Evolutionary conservation across 2,888 invertebrate species (phyloP).

Genomic region (Epistrophe grossulariae): DNA sequence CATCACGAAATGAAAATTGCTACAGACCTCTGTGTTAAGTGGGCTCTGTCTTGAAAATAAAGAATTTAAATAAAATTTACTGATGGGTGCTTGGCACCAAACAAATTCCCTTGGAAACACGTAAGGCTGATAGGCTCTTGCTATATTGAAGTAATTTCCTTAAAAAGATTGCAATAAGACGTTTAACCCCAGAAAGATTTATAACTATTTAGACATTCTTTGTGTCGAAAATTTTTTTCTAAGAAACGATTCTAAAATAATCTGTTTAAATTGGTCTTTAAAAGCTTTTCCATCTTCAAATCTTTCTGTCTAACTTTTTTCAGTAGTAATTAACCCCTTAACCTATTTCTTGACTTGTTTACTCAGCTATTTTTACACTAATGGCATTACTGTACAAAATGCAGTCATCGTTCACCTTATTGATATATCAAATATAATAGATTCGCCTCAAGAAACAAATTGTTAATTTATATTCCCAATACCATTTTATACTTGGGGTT

Average conservation of each 20-base stretch:
- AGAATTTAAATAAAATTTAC: too few species aligned
- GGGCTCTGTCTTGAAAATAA: too few species aligned
- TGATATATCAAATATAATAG: neutral
- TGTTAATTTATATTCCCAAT: slow-evolving; percentile 15
- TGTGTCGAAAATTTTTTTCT: too few species aligned
- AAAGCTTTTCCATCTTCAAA: neutral
- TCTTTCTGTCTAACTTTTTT: neutral
- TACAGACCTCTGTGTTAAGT: too few species aligned
- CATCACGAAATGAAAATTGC: too few species aligned
- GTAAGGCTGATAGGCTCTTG: neutral
- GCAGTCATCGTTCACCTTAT: neutral
- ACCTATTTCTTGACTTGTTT: slow-evolving; percentile 10
- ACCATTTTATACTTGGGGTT: neutral
- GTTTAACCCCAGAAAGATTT: neutral
- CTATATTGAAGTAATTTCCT: too few species aligned
- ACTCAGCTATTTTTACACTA: neutral
- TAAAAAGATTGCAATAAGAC: neutral
- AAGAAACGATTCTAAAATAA: neutral
- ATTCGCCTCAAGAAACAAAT: neutral
- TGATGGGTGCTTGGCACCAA: too few species aligned
- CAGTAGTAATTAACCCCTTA: neutral
- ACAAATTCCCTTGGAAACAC: too few species aligned
- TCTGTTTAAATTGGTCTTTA: neutral
- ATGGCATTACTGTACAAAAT: neutral
- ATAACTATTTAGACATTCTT: too few species aligned